Evolutionary conservation across 2,113 vertebrate species (phyloP).

Genomic region (Tragelaphus buxtoni): DNA sequence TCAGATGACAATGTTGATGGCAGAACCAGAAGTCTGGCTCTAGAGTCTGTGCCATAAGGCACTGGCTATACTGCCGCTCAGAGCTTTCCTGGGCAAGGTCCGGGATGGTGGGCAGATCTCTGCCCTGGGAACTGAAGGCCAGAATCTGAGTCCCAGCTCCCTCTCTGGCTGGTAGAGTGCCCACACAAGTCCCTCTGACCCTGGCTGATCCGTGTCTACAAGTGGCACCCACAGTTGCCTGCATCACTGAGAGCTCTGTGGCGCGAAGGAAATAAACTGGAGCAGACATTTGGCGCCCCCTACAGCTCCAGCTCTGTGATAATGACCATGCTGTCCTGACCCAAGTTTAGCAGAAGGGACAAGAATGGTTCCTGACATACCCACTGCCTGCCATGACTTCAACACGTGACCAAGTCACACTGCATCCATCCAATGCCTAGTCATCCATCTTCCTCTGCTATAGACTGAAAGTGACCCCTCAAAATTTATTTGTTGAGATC

Average conservation of each 20-base stretch:
- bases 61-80: rapidly evolving
- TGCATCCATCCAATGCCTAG: neutral
- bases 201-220: neutral
- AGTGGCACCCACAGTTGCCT: neutral
- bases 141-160: neutral
- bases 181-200: neutral
- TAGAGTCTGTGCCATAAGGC: neutral
- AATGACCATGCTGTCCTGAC: neutral
- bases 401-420: neutral
- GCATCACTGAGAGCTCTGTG: neutral
- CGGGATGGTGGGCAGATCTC: neutral
- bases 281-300: neutral
- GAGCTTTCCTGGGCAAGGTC: neutral
- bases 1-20: neutral
- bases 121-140: neutral
- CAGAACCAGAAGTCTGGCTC: neutral
- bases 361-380: neutral
- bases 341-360: neutral
- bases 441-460: neutral
- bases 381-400: neutral
- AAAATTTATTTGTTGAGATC: neutral
- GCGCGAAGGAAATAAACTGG: neutral
- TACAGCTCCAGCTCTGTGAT: neutral
- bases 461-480: neutral
- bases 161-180: neutral